A percentile compares a stretch with the other conserved stretches of the same genome.
Evolutionary conservation across 2,797 vertebrate species (phyloP).

Genomic region (Brachyalestes nurse): DNA sequence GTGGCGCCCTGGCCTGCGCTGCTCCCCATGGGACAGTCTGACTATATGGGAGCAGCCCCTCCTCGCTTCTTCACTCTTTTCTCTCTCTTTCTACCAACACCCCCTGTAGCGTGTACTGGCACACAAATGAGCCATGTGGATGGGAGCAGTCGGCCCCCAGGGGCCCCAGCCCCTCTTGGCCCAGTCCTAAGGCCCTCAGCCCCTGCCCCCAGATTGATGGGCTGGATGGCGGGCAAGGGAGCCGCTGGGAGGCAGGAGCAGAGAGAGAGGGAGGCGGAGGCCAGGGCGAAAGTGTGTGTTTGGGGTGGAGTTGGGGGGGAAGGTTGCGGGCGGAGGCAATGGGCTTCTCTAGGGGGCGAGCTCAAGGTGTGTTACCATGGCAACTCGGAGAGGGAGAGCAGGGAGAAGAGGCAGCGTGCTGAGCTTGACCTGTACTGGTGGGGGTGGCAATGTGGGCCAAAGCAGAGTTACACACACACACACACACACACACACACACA

Average conservation of each 20-base stretch:
- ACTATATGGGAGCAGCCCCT: constrained; percentile 7
- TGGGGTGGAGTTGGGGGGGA: constrained; percentile 67
- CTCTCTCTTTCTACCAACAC: constrained; percentile 56
- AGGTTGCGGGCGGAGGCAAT: constrained; percentile 75
- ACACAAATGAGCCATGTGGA: constrained; percentile 79
- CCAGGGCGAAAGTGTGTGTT: constrained; percentile 81
- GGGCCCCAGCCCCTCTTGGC: constrained; percentile 76
- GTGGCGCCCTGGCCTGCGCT: constrained; percentile 60
- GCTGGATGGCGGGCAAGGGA: constrained; percentile 69
- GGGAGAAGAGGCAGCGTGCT: constrained; percentile 84
- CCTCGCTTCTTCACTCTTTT: constrained; percentile 17
- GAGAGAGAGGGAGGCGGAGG: constrained; percentile 69
- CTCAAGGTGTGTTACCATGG: constrained; percentile 97
- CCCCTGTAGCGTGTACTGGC: constrained; percentile 63
- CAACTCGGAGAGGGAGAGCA: constrained; percentile 86
- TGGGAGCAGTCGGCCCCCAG: constrained; percentile 67
- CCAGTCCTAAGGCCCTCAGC: constrained; percentile 64
- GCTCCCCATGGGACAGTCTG: constrained; percentile 39
- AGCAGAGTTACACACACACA: constrained; percentile 62
- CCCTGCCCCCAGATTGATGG: constrained; percentile 84
- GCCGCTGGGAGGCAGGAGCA: constrained; percentile 58
- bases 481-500: constrained; percentile 56
- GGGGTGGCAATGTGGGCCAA: constrained; percentile 74
- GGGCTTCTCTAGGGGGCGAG: constrained; percentile 86
- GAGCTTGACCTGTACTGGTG: constrained; percentile 92